These are phyloP conservation scores for Lordiphosa clarofinis DNA, from an alignment of 1,140 invertebrate genomes.

Conservation along the genomic window DNA sequence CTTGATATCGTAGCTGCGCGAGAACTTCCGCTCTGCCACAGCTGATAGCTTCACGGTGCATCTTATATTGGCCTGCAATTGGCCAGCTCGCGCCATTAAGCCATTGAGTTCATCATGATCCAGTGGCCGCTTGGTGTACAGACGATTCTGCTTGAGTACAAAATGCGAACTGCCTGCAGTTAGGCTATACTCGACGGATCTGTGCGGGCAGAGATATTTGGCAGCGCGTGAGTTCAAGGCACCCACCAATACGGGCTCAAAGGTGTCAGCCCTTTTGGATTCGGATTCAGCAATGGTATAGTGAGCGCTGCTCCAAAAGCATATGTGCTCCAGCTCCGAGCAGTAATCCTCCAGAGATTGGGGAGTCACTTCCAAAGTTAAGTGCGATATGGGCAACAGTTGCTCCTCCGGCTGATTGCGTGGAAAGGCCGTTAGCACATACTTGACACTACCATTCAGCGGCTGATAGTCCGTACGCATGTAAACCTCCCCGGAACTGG, in stretches of 20 bases:
- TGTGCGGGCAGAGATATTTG: slow-evolving; percentile 58
- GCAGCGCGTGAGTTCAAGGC: slow-evolving; percentile 57
- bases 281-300: slow-evolving; percentile 60
- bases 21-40: slow-evolving; percentile 40
- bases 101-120: slow-evolving; percentile 70
- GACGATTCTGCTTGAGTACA: slow-evolving; percentile 51
- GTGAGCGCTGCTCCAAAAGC: slow-evolving; percentile 64
- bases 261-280: slow-evolving; percentile 10
- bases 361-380: slow-evolving; percentile 57
- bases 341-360: slow-evolving; percentile 54
- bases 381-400: slow-evolving; percentile 50
- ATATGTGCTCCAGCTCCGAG: slow-evolving; percentile 63
- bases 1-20: slow-evolving; percentile 51
- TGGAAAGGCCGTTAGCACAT: slow-evolving; percentile 58
- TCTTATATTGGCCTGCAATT: slow-evolving; percentile 41
- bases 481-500: slow-evolving; percentile 62
- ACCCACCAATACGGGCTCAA: slow-evolving; percentile 56
- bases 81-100: slow-evolving; percentile 30
- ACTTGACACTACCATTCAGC: slow-evolving; percentile 39
- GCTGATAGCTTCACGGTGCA: slow-evolving; percentile 47
- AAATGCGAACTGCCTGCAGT: slow-evolving; percentile 52
- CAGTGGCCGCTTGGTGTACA: slow-evolving; percentile 53
- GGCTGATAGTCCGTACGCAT: slow-evolving; percentile 60
- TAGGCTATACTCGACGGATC: slow-evolving; percentile 49
- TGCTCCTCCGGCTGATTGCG: slow-evolving; percentile 15